Percentiles rank a stretch among this genome's conserved stretches.
Conservation (phyloP, 2,797 vertebrate genomes). For the Sebastolobus alascanus region DNA sequence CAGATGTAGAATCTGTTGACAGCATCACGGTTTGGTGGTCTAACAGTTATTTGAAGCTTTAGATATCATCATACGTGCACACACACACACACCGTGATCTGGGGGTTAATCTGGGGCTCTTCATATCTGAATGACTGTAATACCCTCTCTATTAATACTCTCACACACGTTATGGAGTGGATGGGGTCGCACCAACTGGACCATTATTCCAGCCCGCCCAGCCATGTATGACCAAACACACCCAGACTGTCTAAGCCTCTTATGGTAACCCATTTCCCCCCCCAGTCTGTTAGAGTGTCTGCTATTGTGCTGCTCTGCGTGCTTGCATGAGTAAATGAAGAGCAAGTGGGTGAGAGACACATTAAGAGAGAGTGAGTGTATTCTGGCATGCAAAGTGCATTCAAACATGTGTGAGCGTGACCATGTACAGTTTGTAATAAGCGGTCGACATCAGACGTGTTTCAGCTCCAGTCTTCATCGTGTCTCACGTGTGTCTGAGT, state of each 20-base stretch:
- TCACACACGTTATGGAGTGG: slow-evolving; percentile 15
- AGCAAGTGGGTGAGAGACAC: slow-evolving; percentile 29
- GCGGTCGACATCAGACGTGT: not conserved
- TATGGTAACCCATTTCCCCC: slow-evolving; percentile 70
- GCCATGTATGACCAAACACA: slow-evolving; percentile 64
- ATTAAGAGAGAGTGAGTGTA: slow-evolving; percentile 26
- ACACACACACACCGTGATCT: slow-evolving; percentile 47
- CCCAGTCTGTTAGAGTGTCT: slow-evolving; percentile 70
- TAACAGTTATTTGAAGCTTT: slow-evolving; percentile 34
- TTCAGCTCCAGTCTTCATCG: not conserved
- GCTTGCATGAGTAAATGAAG: slow-evolving; percentile 50
- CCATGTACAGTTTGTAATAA: not conserved
- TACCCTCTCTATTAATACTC: slow-evolving; percentile 76
- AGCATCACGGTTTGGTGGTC: slow-evolving; percentile 30
- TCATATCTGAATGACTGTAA: slow-evolving; percentile 74
- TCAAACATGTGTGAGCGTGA: not conserved
- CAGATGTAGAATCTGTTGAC: slow-evolving; percentile 37
- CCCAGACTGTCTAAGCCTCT: slow-evolving; percentile 69
- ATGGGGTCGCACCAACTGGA: slow-evolving; percentile 50
- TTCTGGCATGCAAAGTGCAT: slow-evolving; percentile 6
- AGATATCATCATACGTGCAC: slow-evolving; percentile 26
- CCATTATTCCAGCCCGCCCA: slow-evolving; percentile 63
- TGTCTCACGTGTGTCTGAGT: not conserved
- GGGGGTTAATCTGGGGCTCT: slow-evolving; percentile 71
- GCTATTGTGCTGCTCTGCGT: slow-evolving; percentile 28